phyloP scores from a whole-genome alignment of 2,113 vertebrate species.

The Clarias gariepinus region DNA sequence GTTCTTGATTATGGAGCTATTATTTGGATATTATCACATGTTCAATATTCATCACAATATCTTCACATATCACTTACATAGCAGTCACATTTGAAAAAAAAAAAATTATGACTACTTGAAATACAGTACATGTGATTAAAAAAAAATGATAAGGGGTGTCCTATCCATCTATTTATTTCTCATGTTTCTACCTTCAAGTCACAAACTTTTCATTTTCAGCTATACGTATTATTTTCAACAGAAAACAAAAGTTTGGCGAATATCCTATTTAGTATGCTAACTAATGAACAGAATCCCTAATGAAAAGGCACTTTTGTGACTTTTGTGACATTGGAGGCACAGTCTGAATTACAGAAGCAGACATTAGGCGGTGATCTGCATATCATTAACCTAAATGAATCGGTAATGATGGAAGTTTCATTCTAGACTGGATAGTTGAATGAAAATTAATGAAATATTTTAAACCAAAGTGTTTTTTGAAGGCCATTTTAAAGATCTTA shows the following conservation, averaged over 20 bases:
- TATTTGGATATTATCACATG: too few species aligned
- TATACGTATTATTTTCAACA: neutral
- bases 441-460: neutral
- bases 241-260: neutral
- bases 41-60: too few species aligned
- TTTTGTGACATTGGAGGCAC: neutral
- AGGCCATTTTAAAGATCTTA: neutral
- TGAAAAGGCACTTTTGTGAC: neutral
- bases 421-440: neutral
- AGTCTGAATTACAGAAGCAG: neutral
- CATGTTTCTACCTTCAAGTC: neutral
- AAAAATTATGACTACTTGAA: too few species aligned
- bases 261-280: neutral
- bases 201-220: neutral
- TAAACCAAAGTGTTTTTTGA: too few species aligned
- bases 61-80: too few species aligned
- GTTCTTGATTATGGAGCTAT: too few species aligned
- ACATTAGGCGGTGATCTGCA: constrained; percentile 3
- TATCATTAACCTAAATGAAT: neutral
- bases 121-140: too few species aligned
- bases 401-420: neutral
- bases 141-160: too few species aligned
- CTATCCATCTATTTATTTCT: neutral
- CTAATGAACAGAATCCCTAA: neutral
- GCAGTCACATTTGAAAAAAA: too few species aligned